Evolutionary conservation across 2,888 invertebrate genomes (phyloP), one percentile per base, ranked within the genome.

Genomic region (Sinelater perroti): DNA sequence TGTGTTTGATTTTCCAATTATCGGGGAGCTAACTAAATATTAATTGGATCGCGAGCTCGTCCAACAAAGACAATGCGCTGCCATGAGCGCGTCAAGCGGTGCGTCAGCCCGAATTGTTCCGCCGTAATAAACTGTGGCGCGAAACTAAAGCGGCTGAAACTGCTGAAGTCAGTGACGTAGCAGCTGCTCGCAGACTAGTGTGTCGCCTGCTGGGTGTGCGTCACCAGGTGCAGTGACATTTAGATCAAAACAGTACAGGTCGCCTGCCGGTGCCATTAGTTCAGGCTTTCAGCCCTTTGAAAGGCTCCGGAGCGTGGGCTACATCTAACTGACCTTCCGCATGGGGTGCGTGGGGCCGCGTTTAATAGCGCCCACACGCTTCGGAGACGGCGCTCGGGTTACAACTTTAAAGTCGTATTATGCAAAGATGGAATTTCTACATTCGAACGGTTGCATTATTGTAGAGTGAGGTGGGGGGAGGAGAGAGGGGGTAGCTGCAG

Each of bases 181-280:
- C 18, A n/a, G 36, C n/a, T n/a, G n/a, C n/a, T n/a, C n/a, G 17
- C n/a, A 30, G 35, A 14, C 35, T 35, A 35, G 18, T 36, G 10
- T 5, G n/a, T 18, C 13, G 3, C 18, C n/a, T 36, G 2, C 10
- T 18, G n/a, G 3, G 3, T 31, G 20, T 14, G 11, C 35, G 35
- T 47, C 33, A 47, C 24, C 13, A 4, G n/a, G 20, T 16, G 47
- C 35, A 47, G 47, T 47, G 47, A 47, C 47, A 33, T 47, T 47
- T 47, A 30, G 31, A 45, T 26, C 8, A 28, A 17, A 36, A 36
- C 18, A 36, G 16, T 16, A 14, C n/a, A n/a, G n/a, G n/a, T n/a
- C n/a, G n/a, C n/a, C n/a, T n/a, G n/a, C n/a, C n/a, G n/a, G n/a
- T 1, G 4, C 2, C n/a, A 36, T 2, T 10, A 36, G 16, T 17